A percentile compares a stretch with the other conserved stretches of the same genome.
These are phyloP conservation scores for Bactericera cockerelli DNA, from an alignment of 1,140 invertebrate species.

Conservation along the genomic window DNA sequence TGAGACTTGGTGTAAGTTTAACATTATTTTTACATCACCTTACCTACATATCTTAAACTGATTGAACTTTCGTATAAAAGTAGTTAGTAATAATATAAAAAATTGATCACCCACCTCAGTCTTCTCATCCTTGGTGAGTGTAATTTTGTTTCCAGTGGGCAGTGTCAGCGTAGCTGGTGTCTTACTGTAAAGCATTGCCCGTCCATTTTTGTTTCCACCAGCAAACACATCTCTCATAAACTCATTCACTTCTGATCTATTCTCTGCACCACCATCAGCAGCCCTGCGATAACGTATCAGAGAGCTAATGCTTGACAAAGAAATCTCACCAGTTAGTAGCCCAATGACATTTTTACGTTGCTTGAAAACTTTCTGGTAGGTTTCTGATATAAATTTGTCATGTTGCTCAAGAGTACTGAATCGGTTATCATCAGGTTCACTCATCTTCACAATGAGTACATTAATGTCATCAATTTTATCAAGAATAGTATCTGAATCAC, in stretches of 20 bases:
- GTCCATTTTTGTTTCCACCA: neutral
- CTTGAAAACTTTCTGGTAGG: neutral
- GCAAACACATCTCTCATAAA: neutral
- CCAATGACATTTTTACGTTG: constrained; percentile 8
- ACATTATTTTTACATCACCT: no score
- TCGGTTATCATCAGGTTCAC: neutral
- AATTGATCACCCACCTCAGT: neutral
- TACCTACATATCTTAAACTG: no score
- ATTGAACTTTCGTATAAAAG: no score
- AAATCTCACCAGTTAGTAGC: neutral
- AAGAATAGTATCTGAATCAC: neutral
- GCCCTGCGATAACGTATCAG: neutral
- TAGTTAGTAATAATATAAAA: no score
- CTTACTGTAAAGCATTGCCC: neutral
- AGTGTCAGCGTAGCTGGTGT: neutral
- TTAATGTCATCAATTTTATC: neutral
- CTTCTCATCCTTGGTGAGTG: neutral
- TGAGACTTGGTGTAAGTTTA: no score
- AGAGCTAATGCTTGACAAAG: neutral
- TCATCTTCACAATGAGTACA: neutral
- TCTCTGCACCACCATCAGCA: neutral
- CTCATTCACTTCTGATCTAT: neutral
- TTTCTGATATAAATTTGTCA: neutral
- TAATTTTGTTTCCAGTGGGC: neutral
- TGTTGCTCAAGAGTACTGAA: neutral